These are phyloP conservation scores for Pteria penguin DNA, from an alignment of 2,888 invertebrate species.

Conservation along the genomic window DNA sequence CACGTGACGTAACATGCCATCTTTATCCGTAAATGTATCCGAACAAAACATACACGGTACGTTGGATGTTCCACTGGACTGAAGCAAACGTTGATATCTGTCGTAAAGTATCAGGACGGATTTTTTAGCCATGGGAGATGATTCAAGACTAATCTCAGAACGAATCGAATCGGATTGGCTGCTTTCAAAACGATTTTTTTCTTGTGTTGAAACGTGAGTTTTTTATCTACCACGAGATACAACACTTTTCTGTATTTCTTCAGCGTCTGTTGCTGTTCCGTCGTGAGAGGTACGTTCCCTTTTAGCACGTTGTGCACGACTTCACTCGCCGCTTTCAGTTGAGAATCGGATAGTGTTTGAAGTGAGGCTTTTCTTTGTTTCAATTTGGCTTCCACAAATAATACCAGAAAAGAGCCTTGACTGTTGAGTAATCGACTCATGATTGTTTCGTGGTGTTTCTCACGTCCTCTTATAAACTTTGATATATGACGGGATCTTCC, in stretches of 20 bases:
- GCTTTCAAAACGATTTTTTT: neutral
- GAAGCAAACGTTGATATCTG: constrained; percentile 24
- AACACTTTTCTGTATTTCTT: neutral
- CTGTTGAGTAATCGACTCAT: constrained; percentile 34
- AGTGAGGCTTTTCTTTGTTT: constrained; percentile 35
- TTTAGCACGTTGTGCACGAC: constrained; percentile 20
- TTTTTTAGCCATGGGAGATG: constrained; percentile 1
- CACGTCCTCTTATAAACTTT: constrained; percentile 15
- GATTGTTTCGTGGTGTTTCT: constrained; percentile 1
- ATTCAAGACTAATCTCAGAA: neutral
- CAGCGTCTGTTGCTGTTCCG: neutral
- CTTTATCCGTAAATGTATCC: neutral
- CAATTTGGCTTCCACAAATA: constrained; percentile 17
- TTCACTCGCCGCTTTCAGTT: constrained; percentile 32
- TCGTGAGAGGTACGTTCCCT: neutral
- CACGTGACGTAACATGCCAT: neutral
- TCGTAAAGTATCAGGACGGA: constrained; percentile 14
- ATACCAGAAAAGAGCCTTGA: constrained; percentile 30
- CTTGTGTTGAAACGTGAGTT: neutral
- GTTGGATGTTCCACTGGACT: no score
- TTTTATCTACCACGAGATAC: constrained; percentile 6
- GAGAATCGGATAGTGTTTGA: constrained; percentile 22
- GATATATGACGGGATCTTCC: constrained; percentile 33
- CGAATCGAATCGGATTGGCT: neutral
- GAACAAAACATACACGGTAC: neutral